Evolutionary conservation across 2,888 invertebrate genomes (phyloP).

Genomic region (Eupithecia insigniata): DNA sequence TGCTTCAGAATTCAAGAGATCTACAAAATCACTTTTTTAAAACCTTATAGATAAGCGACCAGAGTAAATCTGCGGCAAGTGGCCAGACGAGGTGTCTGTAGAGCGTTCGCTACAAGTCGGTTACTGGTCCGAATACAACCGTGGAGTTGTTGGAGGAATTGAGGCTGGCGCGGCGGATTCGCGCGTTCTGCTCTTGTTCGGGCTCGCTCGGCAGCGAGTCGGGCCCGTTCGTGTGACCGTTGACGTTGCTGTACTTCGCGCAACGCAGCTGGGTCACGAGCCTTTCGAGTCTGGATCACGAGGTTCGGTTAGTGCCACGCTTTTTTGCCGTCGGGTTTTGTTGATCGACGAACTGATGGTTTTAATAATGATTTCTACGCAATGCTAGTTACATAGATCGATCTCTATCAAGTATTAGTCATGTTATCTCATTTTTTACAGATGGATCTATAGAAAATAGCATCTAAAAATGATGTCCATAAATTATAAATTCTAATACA

Average conservation of each 20-base stretch:
- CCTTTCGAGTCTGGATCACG: slow-evolving; percentile 83
- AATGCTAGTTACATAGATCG: neutral
- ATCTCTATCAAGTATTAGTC: neutral
- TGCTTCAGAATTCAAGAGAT: slow-evolving; percentile 23
- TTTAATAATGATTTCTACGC: neutral
- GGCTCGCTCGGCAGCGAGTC: slow-evolving; percentile 75
- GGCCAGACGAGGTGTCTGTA: slow-evolving; percentile 55
- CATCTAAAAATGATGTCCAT: neutral
- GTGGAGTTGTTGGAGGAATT: slow-evolving; percentile 72
- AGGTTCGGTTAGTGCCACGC: slow-evolving; percentile 54
- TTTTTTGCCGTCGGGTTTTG: slow-evolving; percentile 39
- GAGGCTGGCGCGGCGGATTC: slow-evolving; percentile 67
- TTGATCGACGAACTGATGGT: slow-evolving; percentile 39
- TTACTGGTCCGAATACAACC: slow-evolving; percentile 85
- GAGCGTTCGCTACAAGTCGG: slow-evolving; percentile 83
- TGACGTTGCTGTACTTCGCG: slow-evolving; percentile 63
- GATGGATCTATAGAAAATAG: neutral
- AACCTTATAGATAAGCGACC: slow-evolving; percentile 61
- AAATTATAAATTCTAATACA: neutral
- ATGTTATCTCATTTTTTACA: neutral
- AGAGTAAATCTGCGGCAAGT: slow-evolving; percentile 65
- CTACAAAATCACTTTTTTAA: slow-evolving; percentile 44
- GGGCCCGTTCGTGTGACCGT: slow-evolving; percentile 74
- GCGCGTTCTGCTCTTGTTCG: slow-evolving; percentile 68
- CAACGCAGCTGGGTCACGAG: slow-evolving; percentile 83